phyloP scores from a whole-genome alignment of 2,797 vertebrate genomes.

The Lophius americanus region DNA sequence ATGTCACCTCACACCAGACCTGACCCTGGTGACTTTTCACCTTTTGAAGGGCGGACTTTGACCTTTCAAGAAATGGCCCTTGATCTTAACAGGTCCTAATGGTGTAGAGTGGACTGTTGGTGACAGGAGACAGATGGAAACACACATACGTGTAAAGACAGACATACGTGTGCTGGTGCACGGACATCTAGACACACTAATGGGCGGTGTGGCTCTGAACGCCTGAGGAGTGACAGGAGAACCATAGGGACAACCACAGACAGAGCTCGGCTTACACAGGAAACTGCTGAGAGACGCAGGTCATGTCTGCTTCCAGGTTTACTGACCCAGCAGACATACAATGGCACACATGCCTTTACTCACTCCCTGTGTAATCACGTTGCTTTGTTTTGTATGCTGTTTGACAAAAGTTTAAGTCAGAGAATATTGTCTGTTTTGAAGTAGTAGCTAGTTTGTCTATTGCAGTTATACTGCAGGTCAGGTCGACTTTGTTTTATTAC shows the following conservation, averaged over 20 bases:
- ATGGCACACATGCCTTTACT: constrained; percentile 29
- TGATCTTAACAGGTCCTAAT: constrained; percentile 78
- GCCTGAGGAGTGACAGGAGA: constrained; percentile 66
- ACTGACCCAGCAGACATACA: constrained; percentile 63
- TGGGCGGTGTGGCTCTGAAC: constrained; percentile 57
- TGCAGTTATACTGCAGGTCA: constrained; percentile 38
- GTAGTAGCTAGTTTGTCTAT: constrained; percentile 23
- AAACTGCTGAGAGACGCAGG: constrained; percentile 78
- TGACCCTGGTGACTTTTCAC: constrained; percentile 64
- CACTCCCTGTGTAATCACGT: constrained; percentile 42
- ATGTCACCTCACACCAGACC: constrained; percentile 73
- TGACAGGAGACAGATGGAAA: constrained; percentile 79
- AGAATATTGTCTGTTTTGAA: constrained; percentile 52
- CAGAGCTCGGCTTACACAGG: constrained; percentile 70
- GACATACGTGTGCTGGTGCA: constrained; percentile 52
- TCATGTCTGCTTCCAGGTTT: constrained; percentile 76
- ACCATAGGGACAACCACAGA: constrained; percentile 49
- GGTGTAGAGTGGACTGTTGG: constrained; percentile 61
- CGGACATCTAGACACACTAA: constrained; percentile 56
- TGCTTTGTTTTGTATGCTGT: constrained; percentile 39
- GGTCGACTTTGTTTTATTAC: constrained; percentile 54
- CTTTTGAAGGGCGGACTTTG: constrained; percentile 68
- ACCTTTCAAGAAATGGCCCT: constrained; percentile 68
- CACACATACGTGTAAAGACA: constrained; percentile 55
- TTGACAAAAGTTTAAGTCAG: constrained; percentile 44